Conservation (phyloP, 2,797 vertebrate species). For the Labeo calbasu region DNA sequence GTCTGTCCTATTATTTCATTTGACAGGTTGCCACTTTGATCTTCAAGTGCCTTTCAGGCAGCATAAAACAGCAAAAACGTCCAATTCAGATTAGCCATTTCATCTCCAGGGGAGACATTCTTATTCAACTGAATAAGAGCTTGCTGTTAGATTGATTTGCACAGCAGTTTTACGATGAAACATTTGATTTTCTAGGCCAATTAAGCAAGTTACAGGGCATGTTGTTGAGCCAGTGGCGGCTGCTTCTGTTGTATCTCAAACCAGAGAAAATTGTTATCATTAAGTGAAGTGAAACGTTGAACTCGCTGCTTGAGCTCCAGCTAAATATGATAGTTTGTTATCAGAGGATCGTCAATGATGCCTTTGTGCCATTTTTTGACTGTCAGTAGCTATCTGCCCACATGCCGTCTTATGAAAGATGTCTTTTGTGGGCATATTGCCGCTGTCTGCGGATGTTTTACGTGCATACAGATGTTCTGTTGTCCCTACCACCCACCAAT, state of each 20-base stretch:
- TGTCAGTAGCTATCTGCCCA: slow-evolving; percentile 17
- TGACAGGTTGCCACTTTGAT: slow-evolving; percentile 19
- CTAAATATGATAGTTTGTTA: neutral
- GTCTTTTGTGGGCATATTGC: neutral
- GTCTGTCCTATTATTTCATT: neutral
- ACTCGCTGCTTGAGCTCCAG: neutral
- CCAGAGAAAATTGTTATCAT: slow-evolving; percentile 7
- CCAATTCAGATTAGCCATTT: neutral
- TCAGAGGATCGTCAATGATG: slow-evolving; percentile 1
- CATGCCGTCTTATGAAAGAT: slow-evolving; percentile 20
- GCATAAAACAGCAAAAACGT: neutral
- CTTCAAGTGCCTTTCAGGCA: neutral
- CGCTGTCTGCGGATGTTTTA: neutral
- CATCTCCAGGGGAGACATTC: neutral
- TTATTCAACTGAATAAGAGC: neutral
- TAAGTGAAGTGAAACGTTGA: neutral
- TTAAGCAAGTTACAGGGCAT: neutral
- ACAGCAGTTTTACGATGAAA: neutral
- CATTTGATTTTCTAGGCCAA: slow-evolving; percentile 12
- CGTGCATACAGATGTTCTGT: neutral
- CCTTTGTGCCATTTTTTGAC: neutral
- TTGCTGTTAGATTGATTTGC: slow-evolving; percentile 1
- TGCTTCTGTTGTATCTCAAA: neutral
- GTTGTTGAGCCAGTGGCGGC: neutral
- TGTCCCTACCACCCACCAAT: neutral